These are phyloP conservation scores for Brachymystax lenok DNA, from an alignment of 2,797 vertebrate genomes.

Conservation along the genomic window DNA sequence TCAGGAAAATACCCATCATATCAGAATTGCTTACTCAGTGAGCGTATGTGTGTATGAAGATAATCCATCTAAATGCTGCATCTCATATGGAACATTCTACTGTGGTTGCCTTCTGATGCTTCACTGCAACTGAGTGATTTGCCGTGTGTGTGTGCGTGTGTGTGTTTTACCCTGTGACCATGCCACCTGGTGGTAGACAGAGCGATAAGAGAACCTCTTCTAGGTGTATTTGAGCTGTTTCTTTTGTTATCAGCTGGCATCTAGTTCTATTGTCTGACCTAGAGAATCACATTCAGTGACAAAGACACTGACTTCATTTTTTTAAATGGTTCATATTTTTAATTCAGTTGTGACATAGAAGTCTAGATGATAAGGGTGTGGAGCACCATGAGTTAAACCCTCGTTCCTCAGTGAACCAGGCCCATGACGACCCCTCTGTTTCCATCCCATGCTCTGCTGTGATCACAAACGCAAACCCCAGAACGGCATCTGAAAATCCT, in stretches of 20 bases:
- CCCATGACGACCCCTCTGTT: constrained; percentile 41
- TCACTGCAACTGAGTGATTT: not conserved
- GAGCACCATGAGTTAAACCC: constrained; percentile 25
- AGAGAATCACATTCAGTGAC: not conserved
- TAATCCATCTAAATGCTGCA: not conserved
- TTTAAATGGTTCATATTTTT: not conserved
- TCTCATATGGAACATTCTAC: not conserved
- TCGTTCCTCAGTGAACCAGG: constrained; percentile 22
- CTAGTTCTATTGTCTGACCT: not conserved
- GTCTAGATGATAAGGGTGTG: constrained; percentile 33
- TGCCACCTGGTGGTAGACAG: constrained; percentile 69
- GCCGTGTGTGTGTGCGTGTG: not conserved
- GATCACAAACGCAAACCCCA: constrained; percentile 49
- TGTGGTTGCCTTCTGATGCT: not conserved
- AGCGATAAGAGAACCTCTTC: not conserved
- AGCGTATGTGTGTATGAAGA: not conserved
- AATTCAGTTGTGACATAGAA: not conserved
- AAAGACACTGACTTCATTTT: not conserved
- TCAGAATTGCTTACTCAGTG: not conserved
- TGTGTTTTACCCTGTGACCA: constrained; percentile 62
- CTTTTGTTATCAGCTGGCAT: not conserved
- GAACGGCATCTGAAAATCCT: constrained; percentile 44
- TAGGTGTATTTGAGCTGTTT: not conserved
- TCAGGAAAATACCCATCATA: not conserved
- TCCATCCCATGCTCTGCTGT: constrained; percentile 42